phyloP scores from a whole-genome alignment of 2,888 invertebrate genomes.

The Orthosia gracilis region DNA sequence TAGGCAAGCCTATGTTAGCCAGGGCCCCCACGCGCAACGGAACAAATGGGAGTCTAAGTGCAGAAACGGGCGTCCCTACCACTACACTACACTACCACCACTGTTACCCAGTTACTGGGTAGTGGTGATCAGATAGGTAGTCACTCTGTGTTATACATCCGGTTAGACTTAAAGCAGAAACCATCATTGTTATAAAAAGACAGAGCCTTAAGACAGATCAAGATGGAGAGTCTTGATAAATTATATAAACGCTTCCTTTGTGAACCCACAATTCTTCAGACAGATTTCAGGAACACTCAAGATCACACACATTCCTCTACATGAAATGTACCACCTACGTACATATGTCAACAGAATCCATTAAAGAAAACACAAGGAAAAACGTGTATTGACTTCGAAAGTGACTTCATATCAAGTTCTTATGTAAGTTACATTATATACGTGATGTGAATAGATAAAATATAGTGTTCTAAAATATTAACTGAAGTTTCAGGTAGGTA shows the following conservation, averaged over 20 bases:
- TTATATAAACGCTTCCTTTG: not conserved
- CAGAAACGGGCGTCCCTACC: too few species aligned
- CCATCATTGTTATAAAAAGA: too few species aligned
- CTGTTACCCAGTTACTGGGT: too few species aligned
- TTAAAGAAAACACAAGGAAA: slow-evolving; percentile 37
- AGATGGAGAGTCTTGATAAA: not conserved
- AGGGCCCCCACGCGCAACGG: too few species aligned
- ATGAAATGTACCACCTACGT: slow-evolving; percentile 1
- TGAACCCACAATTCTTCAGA: not conserved
- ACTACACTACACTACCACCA: too few species aligned
- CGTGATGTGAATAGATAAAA: slow-evolving; percentile 11
- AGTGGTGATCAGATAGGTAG: too few species aligned
- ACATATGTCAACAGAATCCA: slow-evolving; percentile 36
- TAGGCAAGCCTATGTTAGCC: too few species aligned
- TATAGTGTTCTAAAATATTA: slow-evolving; percentile 6
- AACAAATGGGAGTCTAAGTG: too few species aligned
- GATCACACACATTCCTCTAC: not conserved
- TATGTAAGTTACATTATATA: slow-evolving; percentile 10
- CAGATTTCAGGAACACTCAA: slow-evolving; percentile 4
- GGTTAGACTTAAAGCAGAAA: too few species aligned
- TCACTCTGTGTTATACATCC: too few species aligned
- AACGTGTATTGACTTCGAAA: slow-evolving; percentile 30
- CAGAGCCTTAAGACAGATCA: not conserved
- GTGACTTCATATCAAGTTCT: slow-evolving; percentile 27
- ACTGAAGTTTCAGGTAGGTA: not conserved